These are phyloP conservation scores for Drosophila emarginata DNA, from an alignment of 2,888 invertebrate genomes.

Conservation along the genomic window DNA sequence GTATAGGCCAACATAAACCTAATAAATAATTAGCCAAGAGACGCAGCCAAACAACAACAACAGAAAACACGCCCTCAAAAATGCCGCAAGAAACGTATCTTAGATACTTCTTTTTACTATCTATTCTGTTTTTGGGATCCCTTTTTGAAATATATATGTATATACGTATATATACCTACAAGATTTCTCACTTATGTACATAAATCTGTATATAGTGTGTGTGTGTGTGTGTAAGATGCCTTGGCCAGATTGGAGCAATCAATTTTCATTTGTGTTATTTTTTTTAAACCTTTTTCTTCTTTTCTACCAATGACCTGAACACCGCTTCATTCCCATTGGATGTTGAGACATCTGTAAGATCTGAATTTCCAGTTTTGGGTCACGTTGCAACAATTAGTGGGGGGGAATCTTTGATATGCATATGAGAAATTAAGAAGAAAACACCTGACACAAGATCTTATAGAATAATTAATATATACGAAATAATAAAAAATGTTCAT, in stretches of 20 bases:
- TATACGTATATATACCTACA: slow-evolving; percentile 45
- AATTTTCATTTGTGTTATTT: slow-evolving; percentile 68
- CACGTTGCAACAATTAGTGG: slow-evolving; percentile 44
- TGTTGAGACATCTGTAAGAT: slow-evolving; percentile 15
- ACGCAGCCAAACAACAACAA: too few species aligned
- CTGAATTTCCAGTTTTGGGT: slow-evolving; percentile 7
- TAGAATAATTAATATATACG: slow-evolving; percentile 16
- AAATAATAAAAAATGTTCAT: background rate
- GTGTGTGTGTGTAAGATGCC: slow-evolving; percentile 45
- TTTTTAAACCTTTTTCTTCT: background rate
- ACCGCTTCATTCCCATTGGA: slow-evolving; percentile 63
- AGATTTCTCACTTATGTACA: slow-evolving; percentile 71
- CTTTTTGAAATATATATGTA: slow-evolving; percentile 15
- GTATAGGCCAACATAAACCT: slow-evolving; percentile 19
- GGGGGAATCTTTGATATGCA: slow-evolving; percentile 31
- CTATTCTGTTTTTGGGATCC: slow-evolving; percentile 14
- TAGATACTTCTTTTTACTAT: slow-evolving; percentile 27
- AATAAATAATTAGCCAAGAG: slow-evolving; percentile 73
- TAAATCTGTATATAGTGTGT: slow-evolving; percentile 19
- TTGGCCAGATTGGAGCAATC: slow-evolving; percentile 65
- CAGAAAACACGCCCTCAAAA: slow-evolving; percentile 66
- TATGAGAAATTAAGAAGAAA: slow-evolving; percentile 11
- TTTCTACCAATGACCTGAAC: slow-evolving; percentile 67
- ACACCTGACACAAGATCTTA: slow-evolving; percentile 7
- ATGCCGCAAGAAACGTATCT: slow-evolving; percentile 46